Conservation (phyloP, 2,113 vertebrate species). For the Sturnus vulgaris region DNA sequence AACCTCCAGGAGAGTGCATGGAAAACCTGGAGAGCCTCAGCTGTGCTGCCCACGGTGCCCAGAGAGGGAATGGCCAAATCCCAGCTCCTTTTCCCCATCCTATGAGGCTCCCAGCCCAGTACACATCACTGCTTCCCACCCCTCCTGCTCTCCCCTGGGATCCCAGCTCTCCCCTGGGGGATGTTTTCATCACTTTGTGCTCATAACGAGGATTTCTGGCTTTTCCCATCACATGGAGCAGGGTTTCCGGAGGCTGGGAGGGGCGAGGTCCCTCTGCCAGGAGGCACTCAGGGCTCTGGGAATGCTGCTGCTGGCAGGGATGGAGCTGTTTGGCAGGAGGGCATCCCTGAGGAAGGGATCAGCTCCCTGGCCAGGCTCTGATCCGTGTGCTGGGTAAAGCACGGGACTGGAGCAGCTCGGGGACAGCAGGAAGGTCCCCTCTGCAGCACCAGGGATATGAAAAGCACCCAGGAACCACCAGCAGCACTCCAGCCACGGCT, state of each 20-base stretch:
- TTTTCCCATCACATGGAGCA: accelerated
- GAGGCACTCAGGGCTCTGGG: not conserved
- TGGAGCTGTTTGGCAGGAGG: not conserved
- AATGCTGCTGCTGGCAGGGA: not conserved
- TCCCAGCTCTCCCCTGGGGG: not conserved
- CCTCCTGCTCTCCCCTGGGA: accelerated
- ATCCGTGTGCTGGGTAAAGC: not conserved
- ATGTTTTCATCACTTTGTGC: not conserved
- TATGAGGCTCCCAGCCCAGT: not conserved
- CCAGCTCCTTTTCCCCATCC: not conserved
- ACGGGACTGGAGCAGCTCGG: accelerated
- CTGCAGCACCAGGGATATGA: accelerated
- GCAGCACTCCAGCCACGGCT: accelerated
- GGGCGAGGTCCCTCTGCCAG: not conserved
- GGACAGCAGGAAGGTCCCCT: not conserved
- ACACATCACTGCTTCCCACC: not conserved
- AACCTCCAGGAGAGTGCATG: not conserved
- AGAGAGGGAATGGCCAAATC: not conserved
- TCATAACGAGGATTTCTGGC: not conserved
- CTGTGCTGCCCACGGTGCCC: accelerated
- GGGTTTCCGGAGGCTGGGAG: not conserved
- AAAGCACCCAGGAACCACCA: not conserved
- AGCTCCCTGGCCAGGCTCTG: not conserved
- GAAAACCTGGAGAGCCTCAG: not conserved
- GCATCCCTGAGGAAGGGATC: not conserved